Conservation (phyloP, 2,888 invertebrate species). For the Diplazon laetatorius region DNA sequence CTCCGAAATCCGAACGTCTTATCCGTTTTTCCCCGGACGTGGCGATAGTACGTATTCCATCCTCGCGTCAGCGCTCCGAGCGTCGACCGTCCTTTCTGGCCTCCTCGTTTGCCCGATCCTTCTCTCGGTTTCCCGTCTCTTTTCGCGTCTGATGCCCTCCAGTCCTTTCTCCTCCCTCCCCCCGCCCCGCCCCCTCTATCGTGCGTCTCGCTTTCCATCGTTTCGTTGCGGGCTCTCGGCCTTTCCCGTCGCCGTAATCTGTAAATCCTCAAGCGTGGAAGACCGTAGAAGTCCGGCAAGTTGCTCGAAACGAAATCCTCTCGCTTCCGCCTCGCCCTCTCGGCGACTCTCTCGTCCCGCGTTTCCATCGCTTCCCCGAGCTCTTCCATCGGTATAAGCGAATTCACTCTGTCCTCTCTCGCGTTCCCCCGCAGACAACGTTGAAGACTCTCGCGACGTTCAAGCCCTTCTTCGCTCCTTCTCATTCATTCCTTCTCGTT, state of each 20-base stretch:
- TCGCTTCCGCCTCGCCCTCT: slow-evolving; percentile 58
- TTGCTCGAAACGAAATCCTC: slow-evolving; percentile 80
- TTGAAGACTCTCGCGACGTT: slow-evolving; percentile 50
- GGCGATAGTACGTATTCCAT: slow-evolving; percentile 35
- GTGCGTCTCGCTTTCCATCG: slow-evolving; percentile 30
- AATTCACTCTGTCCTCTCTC: slow-evolving; percentile 47
- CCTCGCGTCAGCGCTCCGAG: slow-evolving; percentile 49
- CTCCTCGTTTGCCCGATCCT: slow-evolving; percentile 47
- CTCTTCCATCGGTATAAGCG: slow-evolving; percentile 37
- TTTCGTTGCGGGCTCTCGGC: slow-evolving; percentile 66
- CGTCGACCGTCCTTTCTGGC: slow-evolving; percentile 29
- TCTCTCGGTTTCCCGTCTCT: slow-evolving; percentile 38
- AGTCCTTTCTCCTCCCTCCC: slow-evolving; percentile 33
- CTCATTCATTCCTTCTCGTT: slow-evolving; percentile 36
- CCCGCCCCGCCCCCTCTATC: slow-evolving; percentile 22
- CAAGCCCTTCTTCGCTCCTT: slow-evolving; percentile 49
- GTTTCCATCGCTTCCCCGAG: not conserved
- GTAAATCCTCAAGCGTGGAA: slow-evolving; percentile 81
- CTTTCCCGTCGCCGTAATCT: slow-evolving; percentile 78
- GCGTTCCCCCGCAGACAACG: slow-evolving; percentile 58
- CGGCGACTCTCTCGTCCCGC: slow-evolving; percentile 35
- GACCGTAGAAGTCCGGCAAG: slow-evolving; percentile 81
- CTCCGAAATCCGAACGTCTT: slow-evolving; percentile 35
- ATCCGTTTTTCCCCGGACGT: slow-evolving; percentile 44
- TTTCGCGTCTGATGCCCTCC: slow-evolving; percentile 42